Evolutionary conservation across 2,888 invertebrate species (phyloP).

Genomic region (Leptopterna dolabrata): DNA sequence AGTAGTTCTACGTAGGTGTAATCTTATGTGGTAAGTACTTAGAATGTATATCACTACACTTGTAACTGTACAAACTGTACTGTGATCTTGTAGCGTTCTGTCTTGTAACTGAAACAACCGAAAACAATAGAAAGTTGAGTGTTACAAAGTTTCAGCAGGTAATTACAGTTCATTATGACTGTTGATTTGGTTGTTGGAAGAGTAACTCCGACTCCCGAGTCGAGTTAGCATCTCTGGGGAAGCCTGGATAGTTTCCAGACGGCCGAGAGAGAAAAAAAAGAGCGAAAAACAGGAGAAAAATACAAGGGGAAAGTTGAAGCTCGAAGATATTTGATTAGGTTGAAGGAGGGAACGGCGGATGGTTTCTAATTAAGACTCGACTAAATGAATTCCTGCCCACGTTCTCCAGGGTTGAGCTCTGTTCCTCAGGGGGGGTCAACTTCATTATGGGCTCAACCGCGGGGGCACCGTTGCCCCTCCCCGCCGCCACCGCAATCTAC

Average conservation of each 20-base stretch:
- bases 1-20: too few species aligned
- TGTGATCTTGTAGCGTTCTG: too few species aligned
- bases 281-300: not conserved
- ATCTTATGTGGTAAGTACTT: too few species aligned
- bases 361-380: slow-evolving; percentile 33
- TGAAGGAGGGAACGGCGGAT: slow-evolving; percentile 13
- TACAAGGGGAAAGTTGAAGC: slow-evolving; percentile 14
- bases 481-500: not conserved
- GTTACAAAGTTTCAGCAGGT: not conserved
- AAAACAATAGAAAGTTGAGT: not conserved
- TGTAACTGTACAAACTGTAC: too few species aligned
- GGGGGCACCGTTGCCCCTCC: not conserved
- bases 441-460: slow-evolving; percentile 33
- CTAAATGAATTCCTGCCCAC: slow-evolving; percentile 45
- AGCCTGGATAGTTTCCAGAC: not conserved
- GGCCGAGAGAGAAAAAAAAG: not conserved
- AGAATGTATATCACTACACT: too few species aligned
- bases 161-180: not conserved
- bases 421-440: slow-evolving; percentile 43
- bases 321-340: slow-evolving; percentile 38
- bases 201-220: not conserved
- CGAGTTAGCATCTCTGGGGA: not conserved
- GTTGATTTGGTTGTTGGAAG: not conserved
- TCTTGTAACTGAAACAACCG: not conserved
- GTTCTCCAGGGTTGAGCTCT: slow-evolving; percentile 17